phyloP scores from a whole-genome alignment of 2,113 vertebrate genomes.

The Trogon surrucura region DNA sequence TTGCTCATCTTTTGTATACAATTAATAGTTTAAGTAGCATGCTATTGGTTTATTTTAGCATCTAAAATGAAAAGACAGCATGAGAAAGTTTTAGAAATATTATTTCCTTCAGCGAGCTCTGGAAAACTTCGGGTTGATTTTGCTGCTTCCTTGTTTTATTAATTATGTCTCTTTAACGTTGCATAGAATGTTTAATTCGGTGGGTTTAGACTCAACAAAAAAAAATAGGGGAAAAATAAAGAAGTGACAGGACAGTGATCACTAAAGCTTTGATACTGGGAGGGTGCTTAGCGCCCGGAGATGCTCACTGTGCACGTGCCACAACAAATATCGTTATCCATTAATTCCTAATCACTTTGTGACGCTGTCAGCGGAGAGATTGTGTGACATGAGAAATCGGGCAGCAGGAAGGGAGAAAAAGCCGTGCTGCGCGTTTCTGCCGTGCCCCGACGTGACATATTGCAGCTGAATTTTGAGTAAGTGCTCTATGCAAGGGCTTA shows the following conservation, averaged over 20 bases:
- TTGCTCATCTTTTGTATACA: background rate
- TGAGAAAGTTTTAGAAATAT: background rate
- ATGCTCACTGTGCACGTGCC: background rate
- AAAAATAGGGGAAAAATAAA: background rate
- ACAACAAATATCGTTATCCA: background rate
- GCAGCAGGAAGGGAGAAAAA: background rate
- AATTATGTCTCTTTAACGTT: background rate
- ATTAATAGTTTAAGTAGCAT: background rate
- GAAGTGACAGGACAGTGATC: background rate
- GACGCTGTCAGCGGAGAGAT: background rate
- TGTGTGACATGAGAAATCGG: background rate
- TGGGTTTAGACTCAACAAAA: background rate
- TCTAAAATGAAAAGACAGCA: background rate
- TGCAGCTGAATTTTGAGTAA: background rate
- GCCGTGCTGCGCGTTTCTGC: background rate
- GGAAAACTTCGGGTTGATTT: background rate
- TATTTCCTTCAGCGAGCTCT: background rate
- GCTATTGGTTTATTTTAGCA: background rate
- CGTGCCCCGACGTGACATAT: background rate
- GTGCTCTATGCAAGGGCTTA: background rate
- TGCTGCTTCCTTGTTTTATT: background rate
- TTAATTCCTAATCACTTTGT: background rate
- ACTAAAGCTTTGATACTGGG: background rate
- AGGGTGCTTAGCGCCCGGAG: background rate
- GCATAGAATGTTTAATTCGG: background rate